These are phyloP conservation scores for Ennomos erosarius DNA, from an alignment of 2,888 invertebrate genomes.

Conservation along the genomic window DNA sequence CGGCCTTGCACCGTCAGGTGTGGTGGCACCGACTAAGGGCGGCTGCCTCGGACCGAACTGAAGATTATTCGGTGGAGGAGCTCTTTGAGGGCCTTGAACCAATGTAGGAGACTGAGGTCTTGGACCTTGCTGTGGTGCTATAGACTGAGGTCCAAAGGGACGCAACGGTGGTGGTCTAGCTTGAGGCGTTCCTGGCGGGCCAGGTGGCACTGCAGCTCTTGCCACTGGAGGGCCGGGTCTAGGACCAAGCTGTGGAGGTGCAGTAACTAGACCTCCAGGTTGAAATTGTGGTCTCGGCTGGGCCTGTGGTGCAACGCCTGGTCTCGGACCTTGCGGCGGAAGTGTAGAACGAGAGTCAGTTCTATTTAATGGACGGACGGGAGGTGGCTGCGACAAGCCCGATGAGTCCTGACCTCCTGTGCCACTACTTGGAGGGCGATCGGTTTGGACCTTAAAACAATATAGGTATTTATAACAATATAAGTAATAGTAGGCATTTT, in stretches of 20 bases:
- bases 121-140: slow-evolving; percentile 65
- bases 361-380: slow-evolving; percentile 69
- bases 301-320: slow-evolving; percentile 56
- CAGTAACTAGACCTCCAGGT: slow-evolving; percentile 74
- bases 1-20: slow-evolving; percentile 68
- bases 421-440: slow-evolving; percentile 66
- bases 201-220: slow-evolving; percentile 61
- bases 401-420: slow-evolving; percentile 57
- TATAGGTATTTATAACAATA: slow-evolving; percentile 8
- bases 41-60: slow-evolving; percentile 82
- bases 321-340: slow-evolving; percentile 62
- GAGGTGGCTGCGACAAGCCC: slow-evolving; percentile 57
- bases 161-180: slow-evolving; percentile 64
- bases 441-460: slow-evolving; percentile 68
- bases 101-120: slow-evolving; percentile 66
- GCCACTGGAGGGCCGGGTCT: slow-evolving; percentile 63
- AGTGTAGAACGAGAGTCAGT: slow-evolving; percentile 74
- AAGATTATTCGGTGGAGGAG: slow-evolving; percentile 76
- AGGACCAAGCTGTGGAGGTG: slow-evolving; percentile 65
- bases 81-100: slow-evolving; percentile 67
- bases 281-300: slow-evolving; percentile 75
- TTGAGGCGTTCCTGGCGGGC: slow-evolving; percentile 62
- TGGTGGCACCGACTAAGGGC: slow-evolving; percentile 58
- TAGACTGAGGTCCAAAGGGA: slow-evolving; percentile 70
- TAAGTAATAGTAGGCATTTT: background rate